Evolutionary conservation across 1,140 invertebrate genomes (phyloP), one percentile per base, ranked within the genome.

Genomic region (Portunus trituberculatus): DNA sequence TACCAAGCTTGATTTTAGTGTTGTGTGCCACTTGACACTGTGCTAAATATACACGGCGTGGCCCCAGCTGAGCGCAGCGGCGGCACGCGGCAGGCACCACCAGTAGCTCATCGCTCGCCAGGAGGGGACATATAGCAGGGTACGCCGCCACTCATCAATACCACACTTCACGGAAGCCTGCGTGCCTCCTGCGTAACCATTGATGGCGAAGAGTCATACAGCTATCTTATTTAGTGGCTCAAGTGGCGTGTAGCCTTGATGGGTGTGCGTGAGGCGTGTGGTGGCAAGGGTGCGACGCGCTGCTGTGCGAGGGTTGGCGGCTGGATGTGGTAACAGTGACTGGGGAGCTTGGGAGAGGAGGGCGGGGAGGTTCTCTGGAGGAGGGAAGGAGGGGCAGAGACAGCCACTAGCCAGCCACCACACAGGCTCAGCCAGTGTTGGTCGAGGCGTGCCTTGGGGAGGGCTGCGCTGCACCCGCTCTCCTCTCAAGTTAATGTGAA

Each of bases 401-500:
- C 52, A 20, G 52, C 52, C 20, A 25, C 25, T 1, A 59, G 52
- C 52, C 12, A 59, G 52, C 52, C 52, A 39, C 52, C 52, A 39
- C 39, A 39, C 39, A 39, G 39, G 6, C 39, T 20, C 20, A 7
- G 67, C 67, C n/a, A 76, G 67, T 76, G 67, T 76, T n/a, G 67
- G 6, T 76, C 67, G 20, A 76, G 67, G 67, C n/a, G 67, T 76
- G 67, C 67, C 67, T 12, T n/a, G 67, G 67, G 67, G 67, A 76
- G 67, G 67, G 67, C 67, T 20, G 20, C 67, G 67, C 67, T n/a
- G 67, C 67, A 76, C 67, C 67, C 67, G 67, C 67, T 76, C 67
- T 76, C 67, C 67, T 76, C 67, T 76, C 67, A n/a, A 76, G 67
- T 76, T 76, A 76, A 76, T 76, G 67, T 76, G 67, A 76, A 76